A percentile compares a stretch with the other conserved stretches of the same genome.
Evolutionary conservation across 2,888 invertebrate genomes (phyloP).

Genomic region (Serripes groenlandicus): DNA sequence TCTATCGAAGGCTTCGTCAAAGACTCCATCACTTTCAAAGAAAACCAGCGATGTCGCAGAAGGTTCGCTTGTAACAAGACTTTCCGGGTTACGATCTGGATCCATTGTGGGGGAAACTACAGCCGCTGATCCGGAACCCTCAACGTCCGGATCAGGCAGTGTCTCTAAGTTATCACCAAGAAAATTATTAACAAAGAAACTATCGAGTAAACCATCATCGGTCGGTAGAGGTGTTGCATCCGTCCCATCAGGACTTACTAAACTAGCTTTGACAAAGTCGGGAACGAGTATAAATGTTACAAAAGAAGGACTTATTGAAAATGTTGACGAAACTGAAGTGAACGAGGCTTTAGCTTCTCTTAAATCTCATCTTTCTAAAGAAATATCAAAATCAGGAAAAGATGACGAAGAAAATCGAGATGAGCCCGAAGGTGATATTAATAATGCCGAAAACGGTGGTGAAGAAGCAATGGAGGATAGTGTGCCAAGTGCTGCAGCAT

Average conservation of each 20-base stretch:
- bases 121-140: constrained; percentile 9
- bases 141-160: constrained; percentile 11
- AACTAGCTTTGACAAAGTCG: constrained; percentile 44
- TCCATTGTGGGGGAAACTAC: constrained; percentile 62
- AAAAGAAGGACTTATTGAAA: constrained; percentile 23
- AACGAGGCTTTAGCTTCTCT: constrained; percentile 41
- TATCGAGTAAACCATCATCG: constrained; percentile 24
- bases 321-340: constrained; percentile 51
- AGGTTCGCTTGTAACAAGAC: constrained; percentile 44
- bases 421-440: background rate
- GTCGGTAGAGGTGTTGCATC: constrained; percentile 21
- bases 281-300: constrained; percentile 25
- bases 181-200: constrained; percentile 30
- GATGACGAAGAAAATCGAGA: background rate
- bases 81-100: constrained; percentile 52
- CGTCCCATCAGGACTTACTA: constrained; percentile 51
- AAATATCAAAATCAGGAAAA: background rate
- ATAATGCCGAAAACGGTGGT: background rate
- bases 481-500: constrained; percentile 8
- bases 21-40: constrained; percentile 45
- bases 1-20: constrained; percentile 19
- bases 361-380: constrained; percentile 25
- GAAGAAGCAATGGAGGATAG: constrained; percentile 2
- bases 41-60: constrained; percentile 51
- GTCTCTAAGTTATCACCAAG: background rate